A percentile compares a stretch with the other conserved stretches of the same genome.
These are phyloP conservation scores for Cheilosia vulpina DNA, from an alignment of 2,888 invertebrate genomes.

Conservation along the genomic window DNA sequence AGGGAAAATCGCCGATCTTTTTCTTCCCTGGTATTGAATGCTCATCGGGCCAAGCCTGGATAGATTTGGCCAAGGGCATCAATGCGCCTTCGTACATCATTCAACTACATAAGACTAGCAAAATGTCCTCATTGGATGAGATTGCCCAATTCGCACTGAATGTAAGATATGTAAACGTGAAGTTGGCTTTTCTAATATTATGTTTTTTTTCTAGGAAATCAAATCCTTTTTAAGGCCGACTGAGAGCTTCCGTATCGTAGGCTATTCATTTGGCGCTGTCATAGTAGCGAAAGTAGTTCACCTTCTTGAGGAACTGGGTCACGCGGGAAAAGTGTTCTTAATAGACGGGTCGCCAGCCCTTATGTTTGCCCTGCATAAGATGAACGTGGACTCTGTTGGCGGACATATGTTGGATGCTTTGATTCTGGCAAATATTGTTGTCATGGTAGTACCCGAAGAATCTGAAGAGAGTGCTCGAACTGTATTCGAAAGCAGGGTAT, in stretches of 20 bases:
- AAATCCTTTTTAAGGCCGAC: conserved; percentile 85
- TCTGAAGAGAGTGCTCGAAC: conserved; percentile 79
- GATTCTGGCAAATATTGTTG: conserved; percentile 79
- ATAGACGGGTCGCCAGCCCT: conserved; percentile 93
- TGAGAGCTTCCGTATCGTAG: conserved; percentile 89
- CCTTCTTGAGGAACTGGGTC: conserved; percentile 88
- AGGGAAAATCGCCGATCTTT: conserved; percentile 77
- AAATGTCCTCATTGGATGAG: conserved; percentile 77
- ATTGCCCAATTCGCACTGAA: conserved; percentile 79
- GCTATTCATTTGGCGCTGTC: conserved; percentile 94
- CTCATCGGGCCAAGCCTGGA: conserved; percentile 84
- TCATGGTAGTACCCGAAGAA: conserved; percentile 80
- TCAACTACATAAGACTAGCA: conserved; percentile 80
- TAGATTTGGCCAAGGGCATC: conserved; percentile 79
- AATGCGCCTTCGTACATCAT: conserved; percentile 78
- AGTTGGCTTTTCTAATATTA: background rate
- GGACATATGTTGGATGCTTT: conserved; percentile 80
- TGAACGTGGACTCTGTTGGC: conserved; percentile 77
- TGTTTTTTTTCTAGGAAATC: conserved; percentile 84
- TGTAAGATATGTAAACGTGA: conserved; percentile 75
- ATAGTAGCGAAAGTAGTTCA: conserved; percentile 91
- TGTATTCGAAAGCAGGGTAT: conserved; percentile 84
- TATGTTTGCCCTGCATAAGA: conserved; percentile 84
- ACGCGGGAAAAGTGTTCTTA: conserved; percentile 87
- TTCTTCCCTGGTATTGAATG: conserved; percentile 89